Base-by-base conservation (phyloP, 2,888 invertebrate species). In the Eilema griseolum region DNA sequence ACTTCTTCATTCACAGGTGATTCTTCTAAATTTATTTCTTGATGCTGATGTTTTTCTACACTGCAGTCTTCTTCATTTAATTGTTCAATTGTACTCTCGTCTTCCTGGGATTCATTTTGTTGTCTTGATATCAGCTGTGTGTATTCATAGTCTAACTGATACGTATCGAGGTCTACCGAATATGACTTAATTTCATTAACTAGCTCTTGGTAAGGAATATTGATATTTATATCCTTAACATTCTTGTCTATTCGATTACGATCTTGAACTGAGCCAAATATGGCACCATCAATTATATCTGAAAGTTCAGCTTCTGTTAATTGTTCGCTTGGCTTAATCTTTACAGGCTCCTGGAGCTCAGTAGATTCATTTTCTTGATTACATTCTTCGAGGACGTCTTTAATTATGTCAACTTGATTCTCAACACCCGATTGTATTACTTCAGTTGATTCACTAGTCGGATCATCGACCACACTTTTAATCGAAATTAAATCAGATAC, bases 181-280 rank as follows among this genome's bases (percentile, higher is more conserved):
- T 93, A 94, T 1, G 89, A 83, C 85, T 94, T 95, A 2, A 91
- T 75, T 79, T 94, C 94, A 67, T 93, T 90, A 31, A 88, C 77
- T 24, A 95, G 83, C 72, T 87, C 89, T 76, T 87, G 81, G 70
- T 93, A 94, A 7, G 93, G 91, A 75, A 92, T 88, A 70, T 80
- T 79, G 0, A 75, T 65, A 69, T 63, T 57, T 72, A 79, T 83
- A 26, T 83, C 75, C 16, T 73, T 78, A 7, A 41, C 63, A 76
- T 75, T 86, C 46, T 81, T 85, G 23, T 82, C 78, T 56, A 68
- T 69, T 82, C 83, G 89, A 71, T 89, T 95, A 61, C 96, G 91
- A 80, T 96, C 93, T 92, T 96, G 96, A 16, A 96, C 96, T 14
- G 96, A 96, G 61, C 96, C 96, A 85, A 96, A 96, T 77, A 96